Base-by-base conservation (phyloP, 1,140 invertebrate genomes). In the Papilio machaon region DNA sequence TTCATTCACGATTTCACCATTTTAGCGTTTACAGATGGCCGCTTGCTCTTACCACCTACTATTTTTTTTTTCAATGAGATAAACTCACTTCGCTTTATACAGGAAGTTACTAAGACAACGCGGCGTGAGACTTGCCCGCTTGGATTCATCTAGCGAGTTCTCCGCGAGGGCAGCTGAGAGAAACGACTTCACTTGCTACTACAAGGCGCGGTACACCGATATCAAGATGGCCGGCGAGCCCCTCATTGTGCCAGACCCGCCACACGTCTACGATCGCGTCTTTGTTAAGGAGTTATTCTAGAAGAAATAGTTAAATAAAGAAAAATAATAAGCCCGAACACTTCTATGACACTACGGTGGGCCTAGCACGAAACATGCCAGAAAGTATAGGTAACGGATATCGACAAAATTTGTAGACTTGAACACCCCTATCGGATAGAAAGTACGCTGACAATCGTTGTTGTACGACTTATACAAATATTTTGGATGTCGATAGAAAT, bases 121-220 rank as follows among this genome's bases (percentile, higher is more conserved):
- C 74, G 95, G 94, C 2, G 95, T 96, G 82, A 93, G 95, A 70
- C 75, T 94, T 1, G 73, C 92, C 0, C 81, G 92, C 0, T 95
- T 95, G n/a, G 96, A 97, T 82, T 97, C 97, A 80, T 96, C 97
- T 8, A 97, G 97, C 80, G 94, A 95, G 73, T 97, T 95, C 88
- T 97, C 97, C 9, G 97, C 96, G 0, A 96, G 95, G 87, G 95
- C 97, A 0, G 96, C 97, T 75, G 95, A 96, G 81, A 95, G 96
- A 80, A 88, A 96, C 11, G 97, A 96, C 17, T 97, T 97, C 88
- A 95, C 96, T 52, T 95, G 95, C 81, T 95, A 97, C 60, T 97
- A 96, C 86, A 94, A 94, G 52, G 86, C 96, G 8, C 95, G 95
- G 8, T 97, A 97, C 86, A 90, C 89, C 0, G 96, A 97, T 77